phyloP scores from a whole-genome alignment of 1,140 invertebrate genomes.

The Lucilia cuprina region DNA sequence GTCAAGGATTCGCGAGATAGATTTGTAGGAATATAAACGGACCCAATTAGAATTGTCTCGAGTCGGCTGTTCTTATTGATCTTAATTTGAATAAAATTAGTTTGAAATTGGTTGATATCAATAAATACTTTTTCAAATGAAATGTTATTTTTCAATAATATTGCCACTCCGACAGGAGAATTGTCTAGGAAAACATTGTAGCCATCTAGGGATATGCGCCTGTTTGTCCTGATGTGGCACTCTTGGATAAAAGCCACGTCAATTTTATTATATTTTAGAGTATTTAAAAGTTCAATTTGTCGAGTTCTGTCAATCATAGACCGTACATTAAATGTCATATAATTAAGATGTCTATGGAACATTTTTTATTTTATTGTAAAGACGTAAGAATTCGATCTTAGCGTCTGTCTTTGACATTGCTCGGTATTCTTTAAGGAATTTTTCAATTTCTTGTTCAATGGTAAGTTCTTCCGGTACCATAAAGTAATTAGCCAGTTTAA shows the following conservation, averaged over 20 bases:
- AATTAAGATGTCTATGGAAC: slow-evolving; percentile 2
- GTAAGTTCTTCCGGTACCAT: neutral
- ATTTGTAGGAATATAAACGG: too few relatives aligned
- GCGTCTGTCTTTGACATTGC: neutral
- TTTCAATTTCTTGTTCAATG: neutral
- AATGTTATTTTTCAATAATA: neutral
- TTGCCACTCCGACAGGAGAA: neutral
- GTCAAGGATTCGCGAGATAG: too few relatives aligned
- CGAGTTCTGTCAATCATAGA: slow-evolving; percentile 37
- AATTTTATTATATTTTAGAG: too few relatives aligned
- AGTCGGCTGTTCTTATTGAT: too few relatives aligned
- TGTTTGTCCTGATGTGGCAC: neutral
- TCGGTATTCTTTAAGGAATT: neutral
- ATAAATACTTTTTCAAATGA: neutral
- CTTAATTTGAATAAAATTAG: too few relatives aligned
- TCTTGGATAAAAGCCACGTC: neutral
- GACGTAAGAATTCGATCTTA: neutral
- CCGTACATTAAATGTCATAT: slow-evolving; percentile 37
- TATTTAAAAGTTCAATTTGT: too few relatives aligned
- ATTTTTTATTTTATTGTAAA: neutral
- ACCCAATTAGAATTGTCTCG: too few relatives aligned
- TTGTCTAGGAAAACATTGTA: neutral
- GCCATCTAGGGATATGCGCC: neutral
- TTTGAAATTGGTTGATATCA: too few relatives aligned
- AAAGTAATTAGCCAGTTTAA: neutral